Base-by-base conservation (phyloP, 2,113 vertebrate genomes). In the Oncorhynchus tshawytscha region DNA sequence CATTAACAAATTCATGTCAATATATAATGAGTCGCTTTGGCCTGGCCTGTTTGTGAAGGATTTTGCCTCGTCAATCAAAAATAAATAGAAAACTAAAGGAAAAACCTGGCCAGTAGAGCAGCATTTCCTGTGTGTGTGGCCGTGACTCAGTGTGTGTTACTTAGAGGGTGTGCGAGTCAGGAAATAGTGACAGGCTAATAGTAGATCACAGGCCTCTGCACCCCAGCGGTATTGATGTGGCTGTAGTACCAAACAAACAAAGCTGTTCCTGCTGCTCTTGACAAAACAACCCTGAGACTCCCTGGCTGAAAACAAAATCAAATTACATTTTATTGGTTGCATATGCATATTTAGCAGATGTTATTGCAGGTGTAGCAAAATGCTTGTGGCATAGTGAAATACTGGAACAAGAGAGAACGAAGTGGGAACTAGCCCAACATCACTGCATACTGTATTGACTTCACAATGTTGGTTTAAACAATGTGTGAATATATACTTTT, bases 181-280 rank as follows among this genome's bases (percentile, higher is more conserved):
- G 70, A 79, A 81, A 70, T 72, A 60, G 64, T 84, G 60, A 80
- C 65, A 45, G 54, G 74, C 27, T 54, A 78, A 72, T 80, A 69
- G 27, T 51, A 66, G 71, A 60, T 68, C 60, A 45, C 39, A 13
- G 6, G 51, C 82, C 48, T 75, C 29, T 22, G 73, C 39, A 62
- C 22, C 24, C 51, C 16, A 57, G 71, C 25, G 18, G 64, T 45
- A 45, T 45, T 45, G 39, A 45, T 45, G 9, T 45, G 39, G 39
- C 39, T 45, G 39, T 62, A 70, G 77, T 72, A 77, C 75, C 70
- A 70, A 82, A 82, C 69, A 75, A 76, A 67, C 48, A 39, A 11
- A 45, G 39, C 62, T 13, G 51, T 16, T 20, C 4, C 18, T 20
- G 54, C 39, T 45, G 39, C 0, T 45, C 9, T 3, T 11, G 39